These are phyloP conservation scores for Rhizomys pruinosus DNA, from an alignment of 2,113 vertebrate genomes.

Conservation along the genomic window DNA sequence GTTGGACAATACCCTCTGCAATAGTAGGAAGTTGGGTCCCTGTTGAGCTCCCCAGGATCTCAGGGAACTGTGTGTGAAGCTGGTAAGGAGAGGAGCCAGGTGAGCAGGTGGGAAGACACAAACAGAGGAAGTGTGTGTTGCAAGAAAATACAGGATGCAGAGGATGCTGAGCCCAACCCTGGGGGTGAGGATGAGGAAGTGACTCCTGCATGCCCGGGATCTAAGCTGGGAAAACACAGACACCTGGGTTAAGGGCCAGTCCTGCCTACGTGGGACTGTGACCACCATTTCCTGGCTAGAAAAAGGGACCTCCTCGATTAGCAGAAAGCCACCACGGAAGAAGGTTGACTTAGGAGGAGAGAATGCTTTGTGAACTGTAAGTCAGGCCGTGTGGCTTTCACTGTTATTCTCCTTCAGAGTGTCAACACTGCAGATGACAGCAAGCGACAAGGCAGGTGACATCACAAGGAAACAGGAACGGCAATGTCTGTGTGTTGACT, in stretches of 20 bases:
- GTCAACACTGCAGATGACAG: not conserved
- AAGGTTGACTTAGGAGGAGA: not conserved
- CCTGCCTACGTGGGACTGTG: not conserved
- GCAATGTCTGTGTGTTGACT: rapidly evolving
- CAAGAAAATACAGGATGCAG: not conserved
- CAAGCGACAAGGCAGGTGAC: not conserved
- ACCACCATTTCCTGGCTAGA: constrained; percentile 36
- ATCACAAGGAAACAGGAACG: not conserved
- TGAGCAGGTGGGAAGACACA: constrained; percentile 56
- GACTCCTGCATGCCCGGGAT: not conserved
- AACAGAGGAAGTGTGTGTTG: constrained; percentile 52
- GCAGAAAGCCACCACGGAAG: not conserved
- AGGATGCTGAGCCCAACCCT: not conserved
- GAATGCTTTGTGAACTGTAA: not conserved
- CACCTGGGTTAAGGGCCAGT: not conserved
- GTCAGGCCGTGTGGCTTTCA: not conserved
- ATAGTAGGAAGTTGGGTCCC: not conserved
- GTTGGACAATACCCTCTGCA: not conserved
- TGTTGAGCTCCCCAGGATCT: not conserved
- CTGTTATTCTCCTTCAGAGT: not conserved
- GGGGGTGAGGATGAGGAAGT: constrained; percentile 40
- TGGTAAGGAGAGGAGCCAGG: not conserved
- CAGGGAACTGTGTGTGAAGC: not conserved
- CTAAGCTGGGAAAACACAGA: not conserved
- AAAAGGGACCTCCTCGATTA: not conserved